Evolutionary conservation across 2,888 invertebrate species (phyloP).

Genomic region (Eupithecia vulgata): DNA sequence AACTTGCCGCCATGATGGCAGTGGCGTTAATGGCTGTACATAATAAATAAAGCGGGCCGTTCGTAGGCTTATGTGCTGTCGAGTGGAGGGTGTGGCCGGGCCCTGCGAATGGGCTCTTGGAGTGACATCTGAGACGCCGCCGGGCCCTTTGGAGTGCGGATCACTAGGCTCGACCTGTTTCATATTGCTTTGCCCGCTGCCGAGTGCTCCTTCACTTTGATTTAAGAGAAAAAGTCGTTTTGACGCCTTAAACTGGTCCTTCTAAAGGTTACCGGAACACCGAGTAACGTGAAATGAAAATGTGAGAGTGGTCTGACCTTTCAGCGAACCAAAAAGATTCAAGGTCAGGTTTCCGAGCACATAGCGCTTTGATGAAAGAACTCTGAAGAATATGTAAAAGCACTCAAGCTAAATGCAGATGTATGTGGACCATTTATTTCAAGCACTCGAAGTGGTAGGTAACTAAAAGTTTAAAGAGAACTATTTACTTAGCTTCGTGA

Average conservation of each 20-base stretch:
- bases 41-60: conserved; percentile 82
- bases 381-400: conserved; percentile 22
- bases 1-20: conserved; percentile 81
- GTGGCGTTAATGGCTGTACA: conserved; percentile 83
- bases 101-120: conserved; percentile 80
- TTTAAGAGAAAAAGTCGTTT: conserved; percentile 80
- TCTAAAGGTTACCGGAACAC: conserved; percentile 58
- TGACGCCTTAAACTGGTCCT: conserved; percentile 65
- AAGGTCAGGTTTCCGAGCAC: conserved; percentile 39
- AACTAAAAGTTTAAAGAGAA: not conserved
- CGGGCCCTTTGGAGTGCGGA: conserved; percentile 79
- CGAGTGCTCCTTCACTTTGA: conserved; percentile 80
- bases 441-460: not conserved
- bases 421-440: conserved; percentile 10
- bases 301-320: conserved; percentile 46
- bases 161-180: conserved; percentile 79
- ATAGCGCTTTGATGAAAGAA: conserved; percentile 32
- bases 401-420: conserved; percentile 14
- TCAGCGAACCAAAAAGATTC: conserved; percentile 32
- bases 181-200: conserved; percentile 78
- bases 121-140: conserved; percentile 81
- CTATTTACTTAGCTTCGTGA: conserved; percentile 1
- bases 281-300: conserved; percentile 53
- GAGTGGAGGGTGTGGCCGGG: conserved; percentile 82
- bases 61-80: conserved; percentile 81